Percentiles rank a stretch among this genome's conserved stretches.
These are phyloP conservation scores for Tragelaphus imberbis DNA, from an alignment of 2,113 vertebrate genomes.

Conservation along the genomic window DNA sequence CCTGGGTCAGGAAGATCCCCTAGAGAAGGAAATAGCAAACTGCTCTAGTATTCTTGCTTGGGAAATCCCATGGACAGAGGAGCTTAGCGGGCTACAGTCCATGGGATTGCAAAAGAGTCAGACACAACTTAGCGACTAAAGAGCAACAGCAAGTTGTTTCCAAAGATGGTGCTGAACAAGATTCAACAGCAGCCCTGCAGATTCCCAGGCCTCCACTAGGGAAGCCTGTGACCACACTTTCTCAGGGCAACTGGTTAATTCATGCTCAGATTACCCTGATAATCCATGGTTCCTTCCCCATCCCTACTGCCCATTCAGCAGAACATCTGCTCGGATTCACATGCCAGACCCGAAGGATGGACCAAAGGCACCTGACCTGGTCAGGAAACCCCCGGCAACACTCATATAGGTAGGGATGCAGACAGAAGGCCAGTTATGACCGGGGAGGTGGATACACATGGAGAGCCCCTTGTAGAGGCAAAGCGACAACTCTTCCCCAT, in stretches of 20 bases:
- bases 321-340: neutral
- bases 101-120: neutral
- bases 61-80: neutral
- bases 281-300: rapidly evolving
- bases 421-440: neutral
- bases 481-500: neutral
- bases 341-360: neutral
- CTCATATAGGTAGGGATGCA: neutral
- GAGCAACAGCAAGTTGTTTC: neutral
- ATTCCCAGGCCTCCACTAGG: neutral
- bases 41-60: neutral
- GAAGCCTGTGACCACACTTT: neutral
- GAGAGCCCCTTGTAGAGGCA: neutral
- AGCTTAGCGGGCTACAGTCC: neutral
- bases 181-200: neutral
- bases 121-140: neutral
- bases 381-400: neutral
- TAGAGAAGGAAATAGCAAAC: neutral
- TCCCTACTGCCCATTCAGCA: neutral
- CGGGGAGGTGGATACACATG: rapidly evolving
- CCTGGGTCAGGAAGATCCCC: neutral
- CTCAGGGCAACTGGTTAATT: neutral
- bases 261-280: no score
- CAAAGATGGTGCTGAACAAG: neutral
- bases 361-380: neutral